Evolutionary conservation across 2,113 vertebrate species (phyloP).

Genomic region (Gavialis gangeticus): DNA sequence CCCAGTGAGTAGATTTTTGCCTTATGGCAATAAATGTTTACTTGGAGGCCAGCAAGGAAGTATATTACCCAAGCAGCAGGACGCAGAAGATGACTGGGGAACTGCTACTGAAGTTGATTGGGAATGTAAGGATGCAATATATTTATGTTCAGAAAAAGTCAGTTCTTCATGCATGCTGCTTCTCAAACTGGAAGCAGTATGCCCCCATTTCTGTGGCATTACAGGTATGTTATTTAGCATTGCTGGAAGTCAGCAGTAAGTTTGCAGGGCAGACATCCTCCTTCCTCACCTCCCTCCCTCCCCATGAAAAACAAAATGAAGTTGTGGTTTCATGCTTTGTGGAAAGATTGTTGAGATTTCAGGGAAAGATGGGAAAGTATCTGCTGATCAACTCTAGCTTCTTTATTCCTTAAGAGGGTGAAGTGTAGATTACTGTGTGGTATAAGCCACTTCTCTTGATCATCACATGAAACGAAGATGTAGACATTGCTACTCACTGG

Average conservation of each 20-base stretch:
- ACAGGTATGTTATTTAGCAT: no score
- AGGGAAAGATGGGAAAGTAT: no score
- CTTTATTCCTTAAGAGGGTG: not conserved
- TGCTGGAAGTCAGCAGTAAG: no score
- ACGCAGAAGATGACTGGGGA: not conserved
- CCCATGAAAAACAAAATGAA: no score
- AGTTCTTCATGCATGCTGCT: no score
- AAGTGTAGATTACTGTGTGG: not conserved
- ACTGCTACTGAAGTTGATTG: not conserved
- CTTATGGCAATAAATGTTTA: slow-evolving; percentile 47
- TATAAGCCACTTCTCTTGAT: not conserved
- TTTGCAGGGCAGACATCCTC: no score
- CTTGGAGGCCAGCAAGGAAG: slow-evolving; percentile 10
- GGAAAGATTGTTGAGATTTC: no score
- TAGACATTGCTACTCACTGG: no score
- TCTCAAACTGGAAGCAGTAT: no score
- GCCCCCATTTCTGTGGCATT: no score
- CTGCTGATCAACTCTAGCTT: not conserved
- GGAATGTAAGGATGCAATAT: not conserved
- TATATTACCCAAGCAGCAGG: not conserved
- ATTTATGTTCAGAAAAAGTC: not conserved
- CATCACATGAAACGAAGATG: not conserved
- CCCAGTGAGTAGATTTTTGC: slow-evolving; percentile 43
- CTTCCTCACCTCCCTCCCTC: no score
- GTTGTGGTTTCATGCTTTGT: no score